Conservation (phyloP, 2,113 vertebrate species). For the Esox niger region DNA sequence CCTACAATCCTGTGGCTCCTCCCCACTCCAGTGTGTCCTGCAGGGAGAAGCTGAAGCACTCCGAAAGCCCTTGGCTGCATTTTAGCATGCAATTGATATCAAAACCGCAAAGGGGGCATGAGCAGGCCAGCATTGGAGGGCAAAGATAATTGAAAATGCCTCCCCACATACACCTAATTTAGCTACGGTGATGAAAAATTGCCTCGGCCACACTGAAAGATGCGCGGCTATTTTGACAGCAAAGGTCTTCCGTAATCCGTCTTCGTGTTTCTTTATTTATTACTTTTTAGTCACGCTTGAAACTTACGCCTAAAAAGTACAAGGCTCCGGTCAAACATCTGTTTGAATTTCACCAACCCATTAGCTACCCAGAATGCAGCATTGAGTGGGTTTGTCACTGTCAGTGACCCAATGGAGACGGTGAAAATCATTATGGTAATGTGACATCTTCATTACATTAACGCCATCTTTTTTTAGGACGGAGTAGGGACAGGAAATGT, state of each 20-base stretch:
- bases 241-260: constrained; percentile 26
- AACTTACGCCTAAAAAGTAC: too few relatives aligned
- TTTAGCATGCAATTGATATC: constrained; percentile 20
- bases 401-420: too few relatives aligned
- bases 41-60: neutral
- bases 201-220: neutral
- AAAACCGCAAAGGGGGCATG: neutral
- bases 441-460: too few relatives aligned
- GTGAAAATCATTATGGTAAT: too few relatives aligned
- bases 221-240: constrained; percentile 23
- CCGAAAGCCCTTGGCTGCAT: constrained; percentile 18
- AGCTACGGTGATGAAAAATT: constrained; percentile 13
- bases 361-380: too few relatives aligned
- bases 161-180: constrained; percentile 15
- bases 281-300: neutral
- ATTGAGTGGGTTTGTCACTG: too few relatives aligned
- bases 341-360: too few relatives aligned
- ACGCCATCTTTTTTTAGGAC: too few relatives aligned
- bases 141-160: constrained; percentile 27
- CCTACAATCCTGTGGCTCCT: neutral
- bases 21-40: neutral
- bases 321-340: too few relatives aligned
- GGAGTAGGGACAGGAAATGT: too few relatives aligned
- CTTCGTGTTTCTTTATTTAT: constrained; percentile 1
- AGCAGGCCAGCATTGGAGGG: constrained; percentile 12